Evolutionary conservation across 2,797 vertebrate species (phyloP).

Genomic region (Pipistrellus nathusii): DNA sequence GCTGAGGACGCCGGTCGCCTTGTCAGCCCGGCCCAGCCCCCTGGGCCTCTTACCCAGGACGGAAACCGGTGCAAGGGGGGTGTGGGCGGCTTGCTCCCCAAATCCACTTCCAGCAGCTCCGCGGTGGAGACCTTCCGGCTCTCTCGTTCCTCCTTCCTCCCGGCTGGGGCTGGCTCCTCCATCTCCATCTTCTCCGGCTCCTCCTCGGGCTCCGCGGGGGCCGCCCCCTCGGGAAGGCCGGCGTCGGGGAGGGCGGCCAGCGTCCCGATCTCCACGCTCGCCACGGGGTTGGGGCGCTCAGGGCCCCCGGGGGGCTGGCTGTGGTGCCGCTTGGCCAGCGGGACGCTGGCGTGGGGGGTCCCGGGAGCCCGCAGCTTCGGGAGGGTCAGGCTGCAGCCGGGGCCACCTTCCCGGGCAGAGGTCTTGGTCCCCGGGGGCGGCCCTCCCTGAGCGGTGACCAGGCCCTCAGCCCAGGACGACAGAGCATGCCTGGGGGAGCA

Average conservation of each 20-base stretch:
- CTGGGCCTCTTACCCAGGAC: constrained; percentile 92
- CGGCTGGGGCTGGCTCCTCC: constrained; percentile 85
- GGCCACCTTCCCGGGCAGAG: constrained; percentile 79
- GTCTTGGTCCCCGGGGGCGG: constrained; percentile 64
- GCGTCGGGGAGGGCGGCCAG: constrained; percentile 84
- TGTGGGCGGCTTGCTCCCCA: constrained; percentile 92
- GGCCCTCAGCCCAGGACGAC: constrained; percentile 89
- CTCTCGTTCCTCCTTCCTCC: constrained; percentile 82
- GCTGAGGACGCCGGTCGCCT: no score
- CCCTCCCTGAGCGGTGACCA: constrained; percentile 45
- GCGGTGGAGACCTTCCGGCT: constrained; percentile 74
- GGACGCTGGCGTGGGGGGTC: constrained; percentile 92
- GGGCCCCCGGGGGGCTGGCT: constrained; percentile 94
- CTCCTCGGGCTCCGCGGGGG: constrained; percentile 72
- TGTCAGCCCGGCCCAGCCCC: neutral
- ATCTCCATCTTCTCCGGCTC: constrained; percentile 90
- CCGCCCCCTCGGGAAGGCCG: constrained; percentile 72
- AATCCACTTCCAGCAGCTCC: constrained; percentile 78
- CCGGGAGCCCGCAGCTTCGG: constrained; percentile 92
- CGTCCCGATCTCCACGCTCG: constrained; percentile 88
- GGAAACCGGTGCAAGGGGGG: constrained; percentile 96
- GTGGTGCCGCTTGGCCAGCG: constrained; percentile 94
- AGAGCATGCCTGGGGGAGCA: constrained; percentile 88
- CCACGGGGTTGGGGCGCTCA: constrained; percentile 86
- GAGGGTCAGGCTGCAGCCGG: constrained; percentile 94